Evolutionary conservation across 1,140 invertebrate species (phyloP).

Genomic region (Sycophila sp.): DNA sequence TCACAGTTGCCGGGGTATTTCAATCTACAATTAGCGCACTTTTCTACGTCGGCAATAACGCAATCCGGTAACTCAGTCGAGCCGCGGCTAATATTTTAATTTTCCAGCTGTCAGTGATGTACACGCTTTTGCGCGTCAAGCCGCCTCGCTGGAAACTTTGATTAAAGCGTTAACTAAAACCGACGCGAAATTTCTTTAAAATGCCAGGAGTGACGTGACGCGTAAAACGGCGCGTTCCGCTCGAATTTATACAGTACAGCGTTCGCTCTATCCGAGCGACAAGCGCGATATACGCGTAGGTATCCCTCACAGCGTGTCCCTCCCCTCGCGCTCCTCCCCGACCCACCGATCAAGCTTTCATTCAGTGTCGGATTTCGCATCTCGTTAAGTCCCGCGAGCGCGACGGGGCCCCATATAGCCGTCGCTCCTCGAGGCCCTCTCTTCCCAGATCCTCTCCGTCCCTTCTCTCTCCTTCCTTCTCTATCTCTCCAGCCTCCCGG

Average conservation of each 20-base stretch:
- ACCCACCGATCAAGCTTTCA: slow-evolving; percentile 9
- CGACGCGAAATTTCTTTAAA: slow-evolving; percentile 8
- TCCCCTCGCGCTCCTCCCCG: background rate
- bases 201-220: background rate
- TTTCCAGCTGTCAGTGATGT: background rate
- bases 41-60: too few relatives aligned
- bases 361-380: slow-evolving; percentile 36
- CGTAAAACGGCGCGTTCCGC: background rate
- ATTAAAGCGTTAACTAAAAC: slow-evolving; percentile 2
- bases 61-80: too few relatives aligned
- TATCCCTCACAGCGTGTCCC: background rate
- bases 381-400: background rate
- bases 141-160: background rate
- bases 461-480: background rate
- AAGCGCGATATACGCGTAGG: background rate
- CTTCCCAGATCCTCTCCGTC: too few relatives aligned
- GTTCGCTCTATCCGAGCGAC: background rate
- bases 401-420: background rate
- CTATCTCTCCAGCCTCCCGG: background rate
- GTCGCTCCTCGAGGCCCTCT: too few relatives aligned
- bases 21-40: too few relatives aligned
- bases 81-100: slow-evolving; percentile 15
- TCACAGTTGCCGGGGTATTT: too few relatives aligned
- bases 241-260: background rate
- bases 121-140: background rate